Base-by-base conservation (phyloP, 1,140 invertebrate genomes). In the Zaprionus kolodkinae region DNA sequence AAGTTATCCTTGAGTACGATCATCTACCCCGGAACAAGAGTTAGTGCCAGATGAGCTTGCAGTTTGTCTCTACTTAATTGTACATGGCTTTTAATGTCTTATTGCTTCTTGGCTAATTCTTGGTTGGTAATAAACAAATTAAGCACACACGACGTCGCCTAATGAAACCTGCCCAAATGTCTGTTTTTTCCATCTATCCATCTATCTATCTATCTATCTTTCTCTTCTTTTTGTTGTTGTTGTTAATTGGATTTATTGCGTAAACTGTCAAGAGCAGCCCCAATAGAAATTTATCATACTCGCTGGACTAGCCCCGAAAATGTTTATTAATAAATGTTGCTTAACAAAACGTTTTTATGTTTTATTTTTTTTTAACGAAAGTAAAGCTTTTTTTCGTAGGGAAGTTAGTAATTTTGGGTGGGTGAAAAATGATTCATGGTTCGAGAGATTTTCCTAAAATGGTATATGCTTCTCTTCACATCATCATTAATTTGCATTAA, bases 211-310 rank as follows among this genome's bases (percentile, higher is more conserved):
- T 61, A 48, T 1, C 17, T 60, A 9, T 60, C 43, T 6, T 17
- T n/a, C 30, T 15, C 3, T 11, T 21, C 7, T 61, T 48, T 5
- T 17, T 57, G n/a, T 13, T 65, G 10, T 80, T 64, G 33, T 80
- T 64, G 36, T 62, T 87, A 88, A 87, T 87, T 87, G 74, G 65
- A 83, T 87, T 80, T 88, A 88, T 84, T 88, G 78, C 84, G 71
- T 77, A 78, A 87, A 88, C 84, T 89, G 84, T 88, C 84, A 73
- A 78, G 48, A 84, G 74, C 70, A 77, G 48, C 84, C 67, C 70
- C 84, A 65, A 78, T 84, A 81, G 57, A 84, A 88, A 88, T 89
- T 78, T 78, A 88, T 88, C 80, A 87, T 87, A 55, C 59, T 27
- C 17, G 36, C n/a, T 43, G 48, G 71, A 67, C 71, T 77, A 60